Evolutionary conservation across 1,140 invertebrate genomes (phyloP).

Genomic region (Archivesica marissinica): DNA sequence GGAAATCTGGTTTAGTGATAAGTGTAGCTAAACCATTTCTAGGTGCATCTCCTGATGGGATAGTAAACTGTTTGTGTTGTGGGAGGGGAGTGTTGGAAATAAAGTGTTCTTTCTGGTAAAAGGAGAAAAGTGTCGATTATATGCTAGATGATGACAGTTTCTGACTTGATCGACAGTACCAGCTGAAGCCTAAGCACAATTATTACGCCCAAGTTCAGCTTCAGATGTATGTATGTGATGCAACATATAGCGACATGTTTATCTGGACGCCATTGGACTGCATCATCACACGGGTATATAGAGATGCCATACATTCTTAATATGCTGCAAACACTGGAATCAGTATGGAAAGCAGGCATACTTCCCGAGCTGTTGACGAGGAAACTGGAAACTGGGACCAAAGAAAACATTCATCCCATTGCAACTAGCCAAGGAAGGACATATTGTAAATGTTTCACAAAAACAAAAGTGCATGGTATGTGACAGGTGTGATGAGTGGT

Average conservation of each 20-base stretch:
- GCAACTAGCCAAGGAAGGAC: too few relatives aligned
- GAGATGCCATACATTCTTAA: neutral
- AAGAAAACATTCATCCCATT: too few relatives aligned
- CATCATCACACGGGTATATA: neutral
- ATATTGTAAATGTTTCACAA: too few relatives aligned
- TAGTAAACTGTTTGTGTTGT: slow-evolving; percentile 42
- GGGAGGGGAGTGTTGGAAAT: slow-evolving; percentile 19
- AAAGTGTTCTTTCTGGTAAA: slow-evolving; percentile 36
- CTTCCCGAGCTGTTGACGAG: neutral
- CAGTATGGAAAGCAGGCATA: neutral
- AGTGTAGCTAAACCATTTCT: slow-evolving; percentile 32
- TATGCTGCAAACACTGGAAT: neutral
- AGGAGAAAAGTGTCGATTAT: too few relatives aligned
- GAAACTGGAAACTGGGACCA: too few relatives aligned
- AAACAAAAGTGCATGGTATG: too few relatives aligned
- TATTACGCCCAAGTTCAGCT: slow-evolving; percentile 54
- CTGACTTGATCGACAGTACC: too few relatives aligned
- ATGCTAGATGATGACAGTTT: too few relatives aligned
- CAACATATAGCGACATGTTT: slow-evolving; percentile 37
- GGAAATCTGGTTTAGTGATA: too few relatives aligned
- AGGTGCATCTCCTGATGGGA: slow-evolving; percentile 20
- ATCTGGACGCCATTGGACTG: neutral
- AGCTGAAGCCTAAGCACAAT: slow-evolving; percentile 30
- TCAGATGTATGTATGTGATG: slow-evolving; percentile 47
- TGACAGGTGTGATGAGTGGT: too few relatives aligned